Evolutionary conservation across 2,797 vertebrate genomes (phyloP).

Genomic region (Heteromormyrus szaboi): DNA sequence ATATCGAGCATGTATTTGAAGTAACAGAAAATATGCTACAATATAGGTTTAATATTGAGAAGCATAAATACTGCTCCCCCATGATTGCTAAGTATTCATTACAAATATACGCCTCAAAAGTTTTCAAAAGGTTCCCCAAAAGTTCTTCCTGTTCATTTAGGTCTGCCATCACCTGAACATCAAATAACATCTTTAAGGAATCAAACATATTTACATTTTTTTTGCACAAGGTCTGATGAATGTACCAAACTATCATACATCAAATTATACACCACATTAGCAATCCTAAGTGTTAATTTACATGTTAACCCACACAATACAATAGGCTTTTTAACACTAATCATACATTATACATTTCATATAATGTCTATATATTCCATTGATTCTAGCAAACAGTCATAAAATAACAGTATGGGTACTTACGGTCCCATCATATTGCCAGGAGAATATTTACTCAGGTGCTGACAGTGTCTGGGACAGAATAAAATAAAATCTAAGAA

Average conservation of each 20-base stretch:
- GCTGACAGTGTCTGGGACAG: conserved; percentile 7
- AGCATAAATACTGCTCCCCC: conserved; percentile 68
- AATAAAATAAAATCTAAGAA: background rate
- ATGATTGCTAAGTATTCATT: conserved; percentile 67
- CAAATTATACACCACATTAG: conserved; percentile 6
- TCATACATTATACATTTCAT: conserved; percentile 12
- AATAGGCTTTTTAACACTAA: conserved; percentile 10
- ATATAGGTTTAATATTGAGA: conserved; percentile 50
- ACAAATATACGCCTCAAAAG: conserved; percentile 62
- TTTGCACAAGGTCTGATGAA: conserved; percentile 73
- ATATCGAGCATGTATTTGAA: background rate
- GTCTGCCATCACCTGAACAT: conserved; percentile 55
- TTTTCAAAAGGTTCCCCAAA: conserved; percentile 40
- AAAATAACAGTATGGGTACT: background rate
- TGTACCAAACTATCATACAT: conserved; percentile 66
- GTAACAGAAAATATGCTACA: conserved; percentile 27
- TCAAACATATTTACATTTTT: conserved; percentile 71
- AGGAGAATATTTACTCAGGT: background rate
- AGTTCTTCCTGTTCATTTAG: conserved; percentile 59
- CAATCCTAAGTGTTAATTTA: conserved; percentile 9
- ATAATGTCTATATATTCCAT: conserved; percentile 2
- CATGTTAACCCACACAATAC: conserved; percentile 15
- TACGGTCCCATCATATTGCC: conserved; percentile 2
- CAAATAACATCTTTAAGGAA: conserved; percentile 61
- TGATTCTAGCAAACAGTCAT: conserved; percentile 6